Base-by-base conservation (phyloP, 2,888 invertebrate genomes). In the Acrocyrtus sp. region DNA sequence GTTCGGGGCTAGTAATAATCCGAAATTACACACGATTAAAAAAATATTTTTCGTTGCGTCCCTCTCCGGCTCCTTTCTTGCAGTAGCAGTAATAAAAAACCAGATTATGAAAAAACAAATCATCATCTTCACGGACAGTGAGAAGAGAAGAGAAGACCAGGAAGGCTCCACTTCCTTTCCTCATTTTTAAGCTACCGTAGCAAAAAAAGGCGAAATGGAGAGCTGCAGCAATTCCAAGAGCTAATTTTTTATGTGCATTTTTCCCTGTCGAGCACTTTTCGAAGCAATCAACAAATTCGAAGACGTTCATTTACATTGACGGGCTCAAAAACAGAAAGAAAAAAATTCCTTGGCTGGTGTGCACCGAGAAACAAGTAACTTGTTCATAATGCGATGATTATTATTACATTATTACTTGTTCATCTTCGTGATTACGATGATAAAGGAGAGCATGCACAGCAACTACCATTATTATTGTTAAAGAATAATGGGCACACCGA, bases 151-250 rank as follows among this genome's bases (percentile, higher is more conserved):
- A 6, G 21, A 50, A 5, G 50, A 22, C 6, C 17, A 3, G 15
- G 26, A 51, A 22, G 6, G 15, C 24, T 51, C 24, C 27, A 51
- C 4, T 51, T 3, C 22, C 10, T 10, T 50, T 51, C 17, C 24
- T 51, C 22, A 5, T 24, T n/a, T n/a, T n/a, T n/a, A n/a, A n/a
- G n/a, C n/a, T n/a, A n/a, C n/a, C n/a, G n/a, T n/a, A n/a, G n/a
- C n/a, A n/a, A n/a, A n/a, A n/a, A n/a, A n/a, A n/a, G n/a, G n/a
- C n/a, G n/a, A n/a, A n/a, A n/a, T n/a, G n/a, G n/a, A n/a, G n/a
- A n/a, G n/a, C n/a, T n/a, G n/a, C n/a, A 61, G 50, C 50, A 61
- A 61, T 61, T 61, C 47, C 27, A 50, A 61, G n/a, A n/a, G 24
- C 27, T 34, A 34, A 8, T 34, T 34, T 12, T 12, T 12, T 34